These are phyloP conservation scores for Drosophila tropicalis DNA, from an alignment of 1,140 invertebrate genomes.

Conservation along the genomic window DNA sequence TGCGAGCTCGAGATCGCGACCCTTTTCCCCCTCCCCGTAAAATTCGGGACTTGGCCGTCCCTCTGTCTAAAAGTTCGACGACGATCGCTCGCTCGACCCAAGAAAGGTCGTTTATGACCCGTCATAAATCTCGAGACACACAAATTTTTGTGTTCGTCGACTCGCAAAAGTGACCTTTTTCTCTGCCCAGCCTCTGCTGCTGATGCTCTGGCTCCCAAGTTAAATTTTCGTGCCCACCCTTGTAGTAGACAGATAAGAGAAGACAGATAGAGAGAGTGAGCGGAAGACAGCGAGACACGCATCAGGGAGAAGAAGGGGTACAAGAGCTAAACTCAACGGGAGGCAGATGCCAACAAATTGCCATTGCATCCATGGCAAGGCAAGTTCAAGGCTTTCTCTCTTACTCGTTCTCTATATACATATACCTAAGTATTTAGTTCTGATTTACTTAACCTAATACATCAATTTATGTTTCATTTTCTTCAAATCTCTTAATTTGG, in stretches of 20 bases:
- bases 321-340: constrained; percentile 14
- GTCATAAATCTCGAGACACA: no score
- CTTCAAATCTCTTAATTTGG: background rate
- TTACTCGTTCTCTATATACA: background rate
- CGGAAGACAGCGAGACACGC: background rate
- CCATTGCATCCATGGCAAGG: constrained; percentile 21
- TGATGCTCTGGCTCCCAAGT: no score
- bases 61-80: no score
- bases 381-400: constrained; percentile 54
- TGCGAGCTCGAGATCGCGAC: no score
- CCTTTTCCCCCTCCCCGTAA: no score
- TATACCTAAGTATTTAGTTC: background rate
- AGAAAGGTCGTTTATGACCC: no score
- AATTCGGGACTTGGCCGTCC: no score
- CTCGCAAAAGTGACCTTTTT: no score
- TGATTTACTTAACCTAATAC: background rate
- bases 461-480: background rate
- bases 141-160: no score
- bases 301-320: background rate
- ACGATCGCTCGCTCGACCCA: no score
- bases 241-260: constrained; percentile 34
- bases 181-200: no score
- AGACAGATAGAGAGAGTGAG: background rate
- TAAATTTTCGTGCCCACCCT: no score
- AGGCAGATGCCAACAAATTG: constrained; percentile 22